Conservation (phyloP, 2,888 invertebrate species). For the Hypomecis atomaria region DNA sequence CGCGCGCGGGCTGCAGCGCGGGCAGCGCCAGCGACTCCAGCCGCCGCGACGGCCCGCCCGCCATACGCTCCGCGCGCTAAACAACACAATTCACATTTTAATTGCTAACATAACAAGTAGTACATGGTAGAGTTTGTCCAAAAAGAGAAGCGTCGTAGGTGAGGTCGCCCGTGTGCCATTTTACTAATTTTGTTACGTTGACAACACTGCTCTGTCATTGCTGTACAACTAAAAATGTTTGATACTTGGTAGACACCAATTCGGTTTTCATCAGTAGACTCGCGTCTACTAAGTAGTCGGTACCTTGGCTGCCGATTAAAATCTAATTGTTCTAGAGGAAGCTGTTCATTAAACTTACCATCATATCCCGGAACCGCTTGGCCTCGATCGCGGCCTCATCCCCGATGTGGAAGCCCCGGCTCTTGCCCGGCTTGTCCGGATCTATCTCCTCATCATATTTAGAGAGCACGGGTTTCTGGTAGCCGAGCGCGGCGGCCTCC, state of each 20-base stretch:
- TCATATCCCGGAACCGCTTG: constrained; percentile 75
- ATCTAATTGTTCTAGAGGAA: too few species aligned
- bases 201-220: too few species aligned
- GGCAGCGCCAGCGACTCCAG: constrained; percentile 90
- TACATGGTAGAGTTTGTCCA: too few species aligned
- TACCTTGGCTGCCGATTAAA: too few species aligned
- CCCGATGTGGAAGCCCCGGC: constrained; percentile 90
- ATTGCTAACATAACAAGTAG: too few species aligned
- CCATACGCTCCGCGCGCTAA: constrained; percentile 60
- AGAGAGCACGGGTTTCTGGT: constrained; percentile 88
- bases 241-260: too few species aligned
- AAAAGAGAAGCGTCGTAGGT: too few species aligned
- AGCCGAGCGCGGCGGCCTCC: constrained; percentile 87
- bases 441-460: constrained; percentile 98
- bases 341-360: constrained; percentile 56
- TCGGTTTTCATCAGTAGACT: too few species aligned
- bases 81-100: background rate
- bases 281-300: too few species aligned
- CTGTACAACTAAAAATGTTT: too few species aligned
- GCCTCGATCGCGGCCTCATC: constrained; percentile 84
- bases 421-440: constrained; percentile 79
- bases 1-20: constrained; percentile 90
- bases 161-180: too few species aligned
- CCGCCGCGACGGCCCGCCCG: constrained; percentile 79
- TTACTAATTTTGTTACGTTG: too few species aligned